Evolutionary conservation across 2,888 invertebrate species (phyloP), one percentile per base, ranked within the genome.

Genomic region (Timandra comae): DNA sequence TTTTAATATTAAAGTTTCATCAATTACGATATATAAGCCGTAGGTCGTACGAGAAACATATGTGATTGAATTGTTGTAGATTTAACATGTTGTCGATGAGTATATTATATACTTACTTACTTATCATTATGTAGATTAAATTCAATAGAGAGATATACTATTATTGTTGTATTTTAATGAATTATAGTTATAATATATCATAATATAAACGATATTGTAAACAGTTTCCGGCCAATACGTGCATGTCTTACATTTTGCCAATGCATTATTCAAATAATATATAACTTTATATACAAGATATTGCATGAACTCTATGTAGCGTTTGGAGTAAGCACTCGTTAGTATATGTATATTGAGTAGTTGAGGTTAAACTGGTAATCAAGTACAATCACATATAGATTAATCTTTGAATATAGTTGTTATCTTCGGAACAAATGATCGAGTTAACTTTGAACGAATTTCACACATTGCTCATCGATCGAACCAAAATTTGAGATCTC

Each of bases 11-110:
- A 60, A 58, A 42, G 43, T 61, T 58, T 67, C 70, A 64, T 65
- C 67, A 53, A 62, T 62, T 69, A 61, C 68, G 63, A 59, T 67
- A 63, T 59, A 51, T 52, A 59, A 66, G 56, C 60, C 61, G 78
- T 75, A 75, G 74, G 63, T 63, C 59, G 58, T 72, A 73, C 66
- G 68, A 54, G 42, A 47, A 67, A 67, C 16, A 71, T 78, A 72
- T 84, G 82, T 84, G 84, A 84, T 84, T 78, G 72, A 66, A 79
- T 82, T 82, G 80, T 84, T 84, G 77, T 82, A 81, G 76, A 71
- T 53, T 63, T 68, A 75, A 70, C 56, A 62, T 74, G 76, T 78
- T 75, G 75, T 76, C 77, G 71, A 72, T 63, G 64, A 70, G 66
- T 63, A 66, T 63, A 62, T 66, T 36, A 51, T 44, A 52, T 72